Evolutionary conservation across 1,140 invertebrate species (phyloP).

Genomic region (Lepidurus arcticus): DNA sequence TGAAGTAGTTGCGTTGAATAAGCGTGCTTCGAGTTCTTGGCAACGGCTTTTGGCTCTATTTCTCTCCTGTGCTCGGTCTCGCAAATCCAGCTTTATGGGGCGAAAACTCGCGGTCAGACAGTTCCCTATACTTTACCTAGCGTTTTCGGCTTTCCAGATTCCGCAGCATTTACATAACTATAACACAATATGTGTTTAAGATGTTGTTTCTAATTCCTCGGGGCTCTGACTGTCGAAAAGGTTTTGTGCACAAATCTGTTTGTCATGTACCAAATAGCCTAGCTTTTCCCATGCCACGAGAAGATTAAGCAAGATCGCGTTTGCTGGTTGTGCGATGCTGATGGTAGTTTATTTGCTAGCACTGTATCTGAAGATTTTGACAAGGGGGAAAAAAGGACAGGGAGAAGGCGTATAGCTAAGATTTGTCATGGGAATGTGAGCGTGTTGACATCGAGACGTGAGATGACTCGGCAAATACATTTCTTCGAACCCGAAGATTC

Average conservation of each 20-base stretch:
- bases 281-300: neutral
- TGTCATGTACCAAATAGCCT: neutral
- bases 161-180: neutral
- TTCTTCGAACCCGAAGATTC: too few species aligned
- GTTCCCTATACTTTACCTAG: neutral
- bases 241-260: neutral
- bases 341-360: neutral
- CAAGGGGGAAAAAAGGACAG: neutral
- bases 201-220: too few species aligned
- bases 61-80: neutral
- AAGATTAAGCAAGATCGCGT: neutral
- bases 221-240: too few species aligned
- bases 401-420: neutral
- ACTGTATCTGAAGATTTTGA: neutral
- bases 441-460: slow-evolving; percentile 2
- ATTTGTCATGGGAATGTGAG: slow-evolving; percentile 9
- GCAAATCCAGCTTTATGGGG: neutral
- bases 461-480: slow-evolving; percentile 2
- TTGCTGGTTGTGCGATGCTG: neutral
- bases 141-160: neutral
- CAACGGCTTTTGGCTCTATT: neutral
- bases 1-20: neutral
- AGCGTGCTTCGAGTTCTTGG: neutral
- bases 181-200: neutral
- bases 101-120: neutral